These are phyloP conservation scores for Pantherophis alleghaniensis DNA, from an alignment of 2,797 vertebrate species.

Conservation along the genomic window DNA sequence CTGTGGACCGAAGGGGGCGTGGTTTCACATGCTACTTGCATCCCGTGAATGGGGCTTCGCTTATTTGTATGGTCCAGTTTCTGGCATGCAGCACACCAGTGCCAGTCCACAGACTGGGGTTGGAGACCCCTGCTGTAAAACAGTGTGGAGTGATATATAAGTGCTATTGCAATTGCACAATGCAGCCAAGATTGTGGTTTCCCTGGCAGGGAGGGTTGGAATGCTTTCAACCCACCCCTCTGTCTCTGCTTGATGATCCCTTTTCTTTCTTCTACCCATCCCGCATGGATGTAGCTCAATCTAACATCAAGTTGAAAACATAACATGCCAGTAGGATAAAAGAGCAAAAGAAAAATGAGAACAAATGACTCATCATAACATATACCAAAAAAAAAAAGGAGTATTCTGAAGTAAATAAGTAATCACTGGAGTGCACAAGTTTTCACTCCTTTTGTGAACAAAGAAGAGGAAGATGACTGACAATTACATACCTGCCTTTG, in stretches of 20 bases:
- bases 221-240: not conserved
- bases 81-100: not conserved
- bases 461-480: not conserved
- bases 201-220: not conserved
- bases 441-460: not conserved
- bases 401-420: not conserved
- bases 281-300: not conserved
- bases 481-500: not conserved
- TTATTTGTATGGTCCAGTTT: not conserved
- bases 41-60: too few species aligned
- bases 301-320: not conserved
- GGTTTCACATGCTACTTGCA: too few species aligned
- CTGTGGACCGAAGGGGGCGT: too few species aligned
- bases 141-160: not conserved
- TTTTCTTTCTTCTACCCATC: not conserved
- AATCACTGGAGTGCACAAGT: not conserved
- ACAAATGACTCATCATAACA: not conserved
- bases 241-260: not conserved
- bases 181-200: not conserved
- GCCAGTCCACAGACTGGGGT: not conserved
- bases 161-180: not conserved
- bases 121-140: not conserved
- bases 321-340: not conserved
- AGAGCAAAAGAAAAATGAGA: not conserved
- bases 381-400: not conserved